A percentile compares a stretch with the other conserved stretches of the same genome.
phyloP scores from a whole-genome alignment of 2,113 vertebrate species.

The Dunckerocampus dactyliophorus region DNA sequence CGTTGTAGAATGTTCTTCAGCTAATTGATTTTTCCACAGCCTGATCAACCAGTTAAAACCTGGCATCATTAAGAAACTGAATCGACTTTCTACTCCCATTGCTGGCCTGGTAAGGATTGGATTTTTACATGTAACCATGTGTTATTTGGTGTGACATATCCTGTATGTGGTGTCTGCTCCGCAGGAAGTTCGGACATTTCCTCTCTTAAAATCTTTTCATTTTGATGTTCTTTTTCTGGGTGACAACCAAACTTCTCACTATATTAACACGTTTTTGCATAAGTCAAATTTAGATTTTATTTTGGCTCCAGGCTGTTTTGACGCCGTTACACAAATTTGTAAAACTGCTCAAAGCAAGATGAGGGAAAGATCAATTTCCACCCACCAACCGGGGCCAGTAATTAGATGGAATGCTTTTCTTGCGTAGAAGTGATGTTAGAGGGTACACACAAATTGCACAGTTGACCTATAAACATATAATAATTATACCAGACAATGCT shows the following conservation, averaged over 20 bases:
- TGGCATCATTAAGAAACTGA: conserved; percentile 86
- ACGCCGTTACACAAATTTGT: conserved; percentile 29
- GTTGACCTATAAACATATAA: background rate
- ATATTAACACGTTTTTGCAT: conserved; percentile 10
- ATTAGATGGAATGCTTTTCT: conserved; percentile 4
- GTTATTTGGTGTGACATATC: background rate
- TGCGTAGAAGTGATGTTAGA: too few relatives aligned
- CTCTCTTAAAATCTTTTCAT: background rate
- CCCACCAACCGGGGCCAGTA: conserved; percentile 19
- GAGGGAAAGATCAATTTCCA: conserved; percentile 32
- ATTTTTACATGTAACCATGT: background rate
- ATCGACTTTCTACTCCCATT: conserved; percentile 89
- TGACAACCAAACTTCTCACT: conserved; percentile 8
- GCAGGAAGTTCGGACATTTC: conserved; percentile 41
- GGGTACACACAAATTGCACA: conserved; percentile 1
- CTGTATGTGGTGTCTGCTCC: conserved; percentile 16
- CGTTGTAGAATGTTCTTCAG: background rate
- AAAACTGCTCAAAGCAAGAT: conserved; percentile 44
- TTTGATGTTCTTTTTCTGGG: conserved; percentile 23
- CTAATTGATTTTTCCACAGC: conserved; percentile 53
- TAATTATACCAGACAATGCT: too few relatives aligned
- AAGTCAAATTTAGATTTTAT: conserved; percentile 34
- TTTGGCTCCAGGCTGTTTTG: conserved; percentile 32
- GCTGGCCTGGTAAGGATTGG: conserved; percentile 86
- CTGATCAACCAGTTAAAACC: conserved; percentile 93